phyloP scores from a whole-genome alignment of 2,888 invertebrate genomes.

The Mylabris sibirica region DNA sequence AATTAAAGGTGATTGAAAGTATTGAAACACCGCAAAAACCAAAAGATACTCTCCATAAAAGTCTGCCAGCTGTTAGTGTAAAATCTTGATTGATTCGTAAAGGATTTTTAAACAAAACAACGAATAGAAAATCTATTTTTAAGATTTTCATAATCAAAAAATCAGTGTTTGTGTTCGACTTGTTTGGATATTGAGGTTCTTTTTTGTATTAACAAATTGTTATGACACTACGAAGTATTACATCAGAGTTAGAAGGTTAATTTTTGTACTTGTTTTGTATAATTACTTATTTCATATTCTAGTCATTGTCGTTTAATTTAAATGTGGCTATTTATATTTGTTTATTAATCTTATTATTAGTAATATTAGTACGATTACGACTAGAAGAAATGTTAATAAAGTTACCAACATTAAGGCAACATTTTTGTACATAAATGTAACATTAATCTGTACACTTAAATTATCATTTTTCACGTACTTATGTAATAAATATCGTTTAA shows the following conservation, averaged over 20 bases:
- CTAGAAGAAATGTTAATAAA: conserved; percentile 27
- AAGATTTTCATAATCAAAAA: neutral
- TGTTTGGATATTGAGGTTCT: neutral
- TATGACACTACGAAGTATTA: conserved; percentile 40
- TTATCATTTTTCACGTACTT: conserved; percentile 45
- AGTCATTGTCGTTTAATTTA: conserved; percentile 47
- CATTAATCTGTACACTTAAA: conserved; percentile 42
- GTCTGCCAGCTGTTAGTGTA: conserved; percentile 52
- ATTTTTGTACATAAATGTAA: conserved; percentile 10
- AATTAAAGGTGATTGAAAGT: conserved; percentile 49
- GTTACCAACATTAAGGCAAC: conserved; percentile 36
- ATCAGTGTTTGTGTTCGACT: too few relatives aligned
- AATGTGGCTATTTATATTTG: conserved; percentile 42
- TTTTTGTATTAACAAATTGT: conserved; percentile 34
- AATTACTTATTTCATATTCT: conserved; percentile 43
- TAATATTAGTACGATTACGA: conserved; percentile 12
- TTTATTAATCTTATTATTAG: conserved; percentile 4
- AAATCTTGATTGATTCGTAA: conserved; percentile 44
- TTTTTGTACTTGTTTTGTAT: conserved; percentile 32
- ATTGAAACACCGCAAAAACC: conserved; percentile 41
- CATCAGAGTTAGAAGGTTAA: conserved; percentile 32
- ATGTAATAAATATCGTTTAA: conserved; percentile 24
- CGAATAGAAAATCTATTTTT: conserved; percentile 9
- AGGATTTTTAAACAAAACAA: neutral
- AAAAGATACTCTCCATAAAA: conserved; percentile 45